phyloP scores from a whole-genome alignment of 2,113 vertebrate genomes.

The Orthonyx spaldingii region DNA sequence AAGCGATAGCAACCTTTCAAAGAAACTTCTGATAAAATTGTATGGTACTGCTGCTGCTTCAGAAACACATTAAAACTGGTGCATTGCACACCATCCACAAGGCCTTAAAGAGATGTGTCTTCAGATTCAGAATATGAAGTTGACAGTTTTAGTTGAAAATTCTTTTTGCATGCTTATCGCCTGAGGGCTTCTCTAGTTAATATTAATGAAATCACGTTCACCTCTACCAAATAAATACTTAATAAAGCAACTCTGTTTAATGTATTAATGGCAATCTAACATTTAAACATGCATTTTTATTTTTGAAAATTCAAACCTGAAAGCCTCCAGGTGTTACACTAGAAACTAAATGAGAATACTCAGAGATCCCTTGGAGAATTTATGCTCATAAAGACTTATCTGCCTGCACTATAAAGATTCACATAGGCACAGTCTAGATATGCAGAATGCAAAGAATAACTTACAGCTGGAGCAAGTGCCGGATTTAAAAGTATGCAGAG shows the following conservation, averaged over 20 bases:
- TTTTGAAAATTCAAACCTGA: constrained; percentile 4
- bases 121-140: not conserved
- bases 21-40: not conserved
- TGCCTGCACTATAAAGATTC: not conserved
- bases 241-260: not conserved
- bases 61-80: not conserved
- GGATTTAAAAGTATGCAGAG: not conserved
- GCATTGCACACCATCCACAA: not conserved
- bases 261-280: not conserved
- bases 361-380: not conserved
- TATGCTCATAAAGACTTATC: not conserved
- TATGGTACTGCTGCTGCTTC: not conserved
- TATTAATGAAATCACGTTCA: not conserved
- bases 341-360: not conserved
- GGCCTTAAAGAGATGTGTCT: not conserved
- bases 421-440: not conserved
- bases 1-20: not conserved
- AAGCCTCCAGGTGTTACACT: not conserved
- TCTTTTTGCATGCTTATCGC: not conserved
- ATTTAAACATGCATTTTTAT: not conserved
- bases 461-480: not conserved
- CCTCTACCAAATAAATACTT: constrained; percentile 8
- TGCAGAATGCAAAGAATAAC: not conserved
- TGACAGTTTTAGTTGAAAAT: not conserved
- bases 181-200: not conserved